These are phyloP conservation scores for Pseudococcus jackbeardsleyi DNA, from an alignment of 2,888 invertebrate species.

Conservation along the genomic window DNA sequence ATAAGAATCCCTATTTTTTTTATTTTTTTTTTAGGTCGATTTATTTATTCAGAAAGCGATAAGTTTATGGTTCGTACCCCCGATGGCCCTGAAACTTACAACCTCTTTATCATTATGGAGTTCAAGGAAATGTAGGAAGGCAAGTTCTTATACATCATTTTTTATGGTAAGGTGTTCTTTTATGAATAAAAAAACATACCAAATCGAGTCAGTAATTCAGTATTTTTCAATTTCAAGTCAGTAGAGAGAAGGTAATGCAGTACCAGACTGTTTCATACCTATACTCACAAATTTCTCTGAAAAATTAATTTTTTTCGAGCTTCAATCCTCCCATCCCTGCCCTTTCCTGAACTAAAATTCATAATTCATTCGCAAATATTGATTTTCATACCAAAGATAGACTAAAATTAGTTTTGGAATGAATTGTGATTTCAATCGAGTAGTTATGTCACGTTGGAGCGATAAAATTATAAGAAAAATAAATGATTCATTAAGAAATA, in stretches of 20 bases:
- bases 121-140: background rate
- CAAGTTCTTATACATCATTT: background rate
- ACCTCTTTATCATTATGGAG: background rate
- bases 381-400: background rate
- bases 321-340: no score
- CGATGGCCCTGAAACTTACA: background rate
- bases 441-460: background rate
- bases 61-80: background rate
- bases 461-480: background rate
- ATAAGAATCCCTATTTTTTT: background rate
- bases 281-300: background rate
- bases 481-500: conserved; percentile 33
- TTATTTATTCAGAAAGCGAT: background rate
- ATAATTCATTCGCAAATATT: background rate
- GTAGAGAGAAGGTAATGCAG: background rate
- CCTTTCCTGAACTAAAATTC: background rate
- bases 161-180: background rate
- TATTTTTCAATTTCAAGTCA: background rate
- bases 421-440: background rate
- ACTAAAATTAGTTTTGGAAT: background rate
- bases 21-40: background rate
- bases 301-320: background rate
- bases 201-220: background rate
- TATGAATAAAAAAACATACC: background rate
- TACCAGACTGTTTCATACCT: background rate